These are phyloP conservation scores for Rambutsinella grinnellia DNA, from an alignment of 2,888 invertebrate genomes.

Conservation along the genomic window DNA sequence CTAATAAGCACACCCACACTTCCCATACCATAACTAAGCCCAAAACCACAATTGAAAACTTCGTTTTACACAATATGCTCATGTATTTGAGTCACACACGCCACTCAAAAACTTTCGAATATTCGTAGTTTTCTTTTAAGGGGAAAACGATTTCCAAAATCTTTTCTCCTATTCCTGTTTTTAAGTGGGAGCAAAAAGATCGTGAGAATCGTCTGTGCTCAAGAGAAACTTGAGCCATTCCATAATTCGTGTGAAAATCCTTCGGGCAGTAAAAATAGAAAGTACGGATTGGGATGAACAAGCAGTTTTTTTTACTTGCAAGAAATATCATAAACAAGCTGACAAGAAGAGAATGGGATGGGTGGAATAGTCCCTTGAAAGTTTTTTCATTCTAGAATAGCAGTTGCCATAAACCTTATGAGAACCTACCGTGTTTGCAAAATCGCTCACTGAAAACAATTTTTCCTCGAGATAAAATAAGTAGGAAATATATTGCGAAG, in stretches of 20 bases:
- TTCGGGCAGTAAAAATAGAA: conserved; percentile 28
- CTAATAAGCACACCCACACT: too few relatives aligned
- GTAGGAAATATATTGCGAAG: too few relatives aligned
- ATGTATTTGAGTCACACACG: too few relatives aligned
- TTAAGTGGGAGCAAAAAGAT: conserved; percentile 13
- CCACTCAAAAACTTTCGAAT: too few relatives aligned
- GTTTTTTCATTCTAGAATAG: conserved; percentile 25
- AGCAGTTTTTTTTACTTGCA: conserved; percentile 29
- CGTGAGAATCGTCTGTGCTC: conserved; percentile 41
- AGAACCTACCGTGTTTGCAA: too few relatives aligned
- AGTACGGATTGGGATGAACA: conserved; percentile 10
- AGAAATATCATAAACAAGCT: conserved; percentile 46
- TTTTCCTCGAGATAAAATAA: too few relatives aligned
- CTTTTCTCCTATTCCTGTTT: neutral
- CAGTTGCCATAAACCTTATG: conserved; percentile 42
- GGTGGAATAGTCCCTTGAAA: conserved; percentile 37
- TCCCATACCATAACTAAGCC: too few relatives aligned
- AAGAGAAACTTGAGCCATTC: conserved; percentile 43
- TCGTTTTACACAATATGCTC: too few relatives aligned
- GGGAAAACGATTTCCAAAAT: too few relatives aligned
- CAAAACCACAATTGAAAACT: too few relatives aligned
- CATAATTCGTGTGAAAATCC: conserved; percentile 49
- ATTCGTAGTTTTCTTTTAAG: too few relatives aligned
- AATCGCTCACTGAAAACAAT: too few relatives aligned
- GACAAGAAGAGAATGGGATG: conserved; percentile 26